Evolutionary conservation across 1,140 invertebrate genomes (phyloP).

Genomic region (Lasaia peninsularis): DNA sequence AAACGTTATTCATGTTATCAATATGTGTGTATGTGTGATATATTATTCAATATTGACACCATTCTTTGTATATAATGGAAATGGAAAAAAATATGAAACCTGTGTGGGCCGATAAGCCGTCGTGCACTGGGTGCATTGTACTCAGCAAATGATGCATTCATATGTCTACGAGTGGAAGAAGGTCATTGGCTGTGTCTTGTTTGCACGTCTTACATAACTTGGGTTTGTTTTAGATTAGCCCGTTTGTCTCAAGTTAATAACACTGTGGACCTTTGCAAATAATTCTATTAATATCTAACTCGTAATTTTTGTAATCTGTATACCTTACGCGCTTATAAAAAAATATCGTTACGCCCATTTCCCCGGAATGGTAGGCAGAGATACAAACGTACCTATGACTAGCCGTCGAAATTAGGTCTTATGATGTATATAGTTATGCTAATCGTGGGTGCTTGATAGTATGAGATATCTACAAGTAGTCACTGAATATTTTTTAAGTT

Average conservation of each 20-base stretch:
- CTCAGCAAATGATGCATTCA: slow-evolving; percentile 64
- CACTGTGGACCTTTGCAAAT: not conserved
- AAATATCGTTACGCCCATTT: no score
- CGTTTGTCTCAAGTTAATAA: slow-evolving; percentile 36
- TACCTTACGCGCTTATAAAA: no score
- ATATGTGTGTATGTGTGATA: no score
- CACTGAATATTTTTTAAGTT: no score
- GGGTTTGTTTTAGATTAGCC: slow-evolving; percentile 52
- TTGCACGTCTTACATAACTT: slow-evolving; percentile 61
- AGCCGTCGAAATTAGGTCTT: no score
- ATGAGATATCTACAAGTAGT: no score
- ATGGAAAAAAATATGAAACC: slow-evolving; percentile 52
- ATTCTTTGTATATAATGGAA: slow-evolving; percentile 45
- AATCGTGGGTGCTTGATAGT: no score
- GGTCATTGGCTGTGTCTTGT: slow-evolving; percentile 64
- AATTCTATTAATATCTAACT: not conserved
- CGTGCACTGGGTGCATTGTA: slow-evolving; percentile 62
- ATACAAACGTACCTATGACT: no score
- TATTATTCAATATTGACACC: slow-evolving; percentile 27
- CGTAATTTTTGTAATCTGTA: no score
- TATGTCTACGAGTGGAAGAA: slow-evolving; percentile 54
- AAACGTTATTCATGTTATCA: no score
- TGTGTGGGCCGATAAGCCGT: slow-evolving; percentile 59
- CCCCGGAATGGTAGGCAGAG: no score
- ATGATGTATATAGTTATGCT: no score